Evolutionary conservation across 2,888 invertebrate species (phyloP).

Genomic region (Cremastinae sp.): DNA sequence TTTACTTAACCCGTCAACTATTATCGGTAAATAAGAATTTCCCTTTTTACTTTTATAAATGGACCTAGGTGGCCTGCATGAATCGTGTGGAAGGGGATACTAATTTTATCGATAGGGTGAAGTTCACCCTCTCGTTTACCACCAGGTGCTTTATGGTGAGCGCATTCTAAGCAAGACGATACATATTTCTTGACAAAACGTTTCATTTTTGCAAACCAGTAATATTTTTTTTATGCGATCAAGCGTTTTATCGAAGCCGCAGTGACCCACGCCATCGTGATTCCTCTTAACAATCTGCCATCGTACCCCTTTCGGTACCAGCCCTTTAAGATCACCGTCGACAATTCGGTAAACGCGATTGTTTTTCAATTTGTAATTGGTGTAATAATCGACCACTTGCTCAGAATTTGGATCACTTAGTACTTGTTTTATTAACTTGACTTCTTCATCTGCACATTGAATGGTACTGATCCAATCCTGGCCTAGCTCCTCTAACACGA

Average conservation of each 20-base stretch:
- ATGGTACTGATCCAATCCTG: conserved; percentile 34
- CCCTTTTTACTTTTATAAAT: conserved; percentile 70
- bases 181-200: conserved; percentile 77
- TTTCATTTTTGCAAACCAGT: conserved; percentile 77
- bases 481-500: conserved; percentile 53
- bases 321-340: conserved; percentile 65
- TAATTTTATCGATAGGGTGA: conserved; percentile 76
- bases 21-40: conserved; percentile 71
- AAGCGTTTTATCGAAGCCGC: conserved; percentile 72
- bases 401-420: too few species aligned
- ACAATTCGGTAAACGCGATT: conserved; percentile 58
- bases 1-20: conserved; percentile 76
- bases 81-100: conserved; percentile 75
- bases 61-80: conserved; percentile 79
- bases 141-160: conserved; percentile 71
- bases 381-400: too few species aligned
- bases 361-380: too few species aligned
- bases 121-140: conserved; percentile 72
- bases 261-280: conserved; percentile 77
- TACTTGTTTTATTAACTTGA: conserved; percentile 50
- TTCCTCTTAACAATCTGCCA: conserved; percentile 71
- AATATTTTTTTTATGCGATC: conserved; percentile 69
- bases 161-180: conserved; percentile 74
- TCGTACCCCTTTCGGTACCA: conserved; percentile 70
- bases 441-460: conserved; percentile 49